Base-by-base conservation (phyloP, 1,140 invertebrate species). In the Galleria mellonella region DNA sequence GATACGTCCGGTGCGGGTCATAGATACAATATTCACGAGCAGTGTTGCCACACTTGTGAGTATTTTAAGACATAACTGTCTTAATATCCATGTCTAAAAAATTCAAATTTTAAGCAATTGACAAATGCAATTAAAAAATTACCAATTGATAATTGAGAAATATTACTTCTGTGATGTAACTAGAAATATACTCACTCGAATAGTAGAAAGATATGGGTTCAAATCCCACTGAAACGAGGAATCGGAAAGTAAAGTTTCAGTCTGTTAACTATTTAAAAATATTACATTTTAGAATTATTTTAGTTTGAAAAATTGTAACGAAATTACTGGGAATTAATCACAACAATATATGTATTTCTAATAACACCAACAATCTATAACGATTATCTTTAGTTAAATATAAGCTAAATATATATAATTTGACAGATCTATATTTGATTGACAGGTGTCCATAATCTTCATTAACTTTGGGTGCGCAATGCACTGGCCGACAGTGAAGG, bases 401-500 rank as follows among this genome's bases (percentile, higher is more conserved):
- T 32, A 43, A 23, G 2, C 15, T 5, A 33, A 35, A 4, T 12
- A 10, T 1, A 35, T 11, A 12, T 6, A 2, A 14, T 29, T 30
- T 37, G 9, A 9, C 17, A 23, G 2, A 14, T 8, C 9, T 11
- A 35, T 36, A 1, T 4, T 43, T 32, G 32, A 11, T 28, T 48
- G 31, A 68, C 58, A 87, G 86, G 74, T 87, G 14, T 91, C 92
- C 0, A 85, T 97, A 35, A 91, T 97, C 50, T 98, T 96, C 70
- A 93, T 98, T 33, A 97, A 98, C 82, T 97, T 98, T 87, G 97
- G 97, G 0, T 97, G 96, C 76, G 95, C 96, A 0, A 88, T 98
- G 66, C 92, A 97, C 70, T 90, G 94, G 87, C 66, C 86, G 0
- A 89, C 93, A 4, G 88, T 97, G 4, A 90, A 89, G 51, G 83